Evolutionary conservation across 2,113 vertebrate species (phyloP), one percentile per base, ranked within the genome.

Genomic region (Bubo blakistoni): DNA sequence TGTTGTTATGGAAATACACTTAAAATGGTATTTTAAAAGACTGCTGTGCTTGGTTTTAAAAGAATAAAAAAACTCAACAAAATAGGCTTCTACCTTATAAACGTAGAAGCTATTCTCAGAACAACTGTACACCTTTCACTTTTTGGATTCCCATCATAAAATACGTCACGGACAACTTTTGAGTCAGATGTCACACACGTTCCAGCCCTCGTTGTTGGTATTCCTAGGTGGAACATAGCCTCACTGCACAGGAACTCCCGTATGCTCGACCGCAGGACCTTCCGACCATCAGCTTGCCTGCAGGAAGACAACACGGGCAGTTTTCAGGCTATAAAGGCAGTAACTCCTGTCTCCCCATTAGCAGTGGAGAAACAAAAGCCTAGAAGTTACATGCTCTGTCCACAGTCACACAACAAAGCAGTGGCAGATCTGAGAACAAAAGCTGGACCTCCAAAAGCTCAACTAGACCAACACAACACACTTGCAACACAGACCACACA

Each of bases 231-330:
- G 80, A 98, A 99, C 98, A 99, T 99, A 0, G 99, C 99, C 96
- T 99, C 99, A 0, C 99, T 99, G 97, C 99, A 99, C 90, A 99
- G 98, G 97, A 99, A 99, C 98, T 99, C 99, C 29, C 99, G 98
- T 57, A 99, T 98, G 93, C 99, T 99, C 0, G 99, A 99, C 36
- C 99, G 98, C 95, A 99, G 97, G 4, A 99, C 99, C 24, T 99
- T 99, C 32, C 99, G 98, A 6, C 99, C 99, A 24, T 99, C 99
- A 0, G 99, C 99, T 87, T 99, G 98, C 36, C 99, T 99, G 94
- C 22, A 97, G 90, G 30, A 32, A 51, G 21, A 55, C 78, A 9
- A 77, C n/a, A 42, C 0, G 0, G 11, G 44, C 0, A 22, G 26
- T 1, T 14, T 14, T 59, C 7, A 79, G 59, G 8, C 32, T 51